Base-by-base conservation (phyloP, 1,140 invertebrate genomes). In the Doryteuthis pealeii region DNA sequence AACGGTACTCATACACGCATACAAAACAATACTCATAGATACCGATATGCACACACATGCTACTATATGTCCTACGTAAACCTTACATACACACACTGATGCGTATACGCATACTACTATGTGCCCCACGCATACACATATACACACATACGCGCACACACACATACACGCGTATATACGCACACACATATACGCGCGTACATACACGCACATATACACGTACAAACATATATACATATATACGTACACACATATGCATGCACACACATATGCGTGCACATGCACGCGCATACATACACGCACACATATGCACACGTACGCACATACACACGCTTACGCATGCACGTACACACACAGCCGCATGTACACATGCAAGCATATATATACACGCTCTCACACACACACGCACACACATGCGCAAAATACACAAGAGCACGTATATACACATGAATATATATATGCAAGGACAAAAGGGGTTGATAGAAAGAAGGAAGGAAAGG, bases 171-270 rank as follows among this genome's bases (percentile, higher is more conserved):
- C 28, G n/a, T 71, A 54, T 72, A 30, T 76, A 58, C 18, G 18
- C 49, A 68, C 68, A 70, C 72, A 35, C 68, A 40, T 68, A 33
- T 72, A 35, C 54, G 45, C 68, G 35, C 54, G 62, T 72, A 35
- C 54, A 68, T 54, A 31, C 54, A 6, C 68, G 28, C 31, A 67
- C 72, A 28, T 67, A 40, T 68, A 26, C 72, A 35, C 72, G 40
- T 68, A 32, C 72, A 69, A 66, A 66, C 71, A 30, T 49, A 58
- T 58, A 28, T 58, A 58, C 18, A 28, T 2, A 0, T 18, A 28
- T 58, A 58, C 26, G 18, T 58, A 2, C 2, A 28, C 18, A 58
- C 18, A 28, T 58, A 58, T 5, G 54, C 26, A 58, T 58, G 18
- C 1, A 58, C 18, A 28, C 18, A 1, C 26, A 28, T 58, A 58